These are phyloP conservation scores for Carpatolechia fugitivella DNA, from an alignment of 2,888 invertebrate genomes.

Conservation along the genomic window DNA sequence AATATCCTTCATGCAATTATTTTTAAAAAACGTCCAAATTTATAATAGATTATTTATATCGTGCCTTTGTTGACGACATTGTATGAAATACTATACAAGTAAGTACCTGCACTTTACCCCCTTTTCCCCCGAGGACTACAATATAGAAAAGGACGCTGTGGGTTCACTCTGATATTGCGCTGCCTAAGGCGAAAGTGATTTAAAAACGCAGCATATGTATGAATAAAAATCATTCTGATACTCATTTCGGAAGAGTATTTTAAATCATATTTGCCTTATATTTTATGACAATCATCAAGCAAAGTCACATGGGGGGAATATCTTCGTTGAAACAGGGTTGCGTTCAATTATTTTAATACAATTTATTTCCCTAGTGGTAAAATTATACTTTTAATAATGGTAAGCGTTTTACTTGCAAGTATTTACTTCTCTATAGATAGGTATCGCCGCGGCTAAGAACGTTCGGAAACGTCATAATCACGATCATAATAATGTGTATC, in stretches of 20 bases:
- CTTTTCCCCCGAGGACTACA: not conserved
- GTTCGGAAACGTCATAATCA: no score
- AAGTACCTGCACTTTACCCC: not conserved
- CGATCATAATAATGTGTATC: no score
- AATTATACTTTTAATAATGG: not conserved
- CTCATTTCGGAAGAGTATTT: no score
- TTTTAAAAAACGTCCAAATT: no score
- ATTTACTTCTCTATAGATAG: no score
- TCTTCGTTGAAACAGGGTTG: not conserved
- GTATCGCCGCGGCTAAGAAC: no score
- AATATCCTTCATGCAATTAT: no score
- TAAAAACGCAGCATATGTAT: no score
- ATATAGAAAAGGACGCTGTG: not conserved
- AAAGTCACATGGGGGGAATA: not conserved
- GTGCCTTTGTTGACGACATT: not conserved
- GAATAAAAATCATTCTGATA: no score
- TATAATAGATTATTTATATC: slow-evolving; percentile 9
- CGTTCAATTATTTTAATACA: slow-evolving; percentile 1
- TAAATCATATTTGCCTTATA: no score
- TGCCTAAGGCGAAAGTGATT: no score
- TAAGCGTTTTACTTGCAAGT: no score
- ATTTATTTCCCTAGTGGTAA: not conserved
- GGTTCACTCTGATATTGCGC: not conserved
- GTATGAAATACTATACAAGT: not conserved
- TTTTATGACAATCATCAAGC: not conserved